These are phyloP conservation scores for Psittacula cyanocephala DNA, from an alignment of 2,113 vertebrate genomes.

Conservation along the genomic window DNA sequence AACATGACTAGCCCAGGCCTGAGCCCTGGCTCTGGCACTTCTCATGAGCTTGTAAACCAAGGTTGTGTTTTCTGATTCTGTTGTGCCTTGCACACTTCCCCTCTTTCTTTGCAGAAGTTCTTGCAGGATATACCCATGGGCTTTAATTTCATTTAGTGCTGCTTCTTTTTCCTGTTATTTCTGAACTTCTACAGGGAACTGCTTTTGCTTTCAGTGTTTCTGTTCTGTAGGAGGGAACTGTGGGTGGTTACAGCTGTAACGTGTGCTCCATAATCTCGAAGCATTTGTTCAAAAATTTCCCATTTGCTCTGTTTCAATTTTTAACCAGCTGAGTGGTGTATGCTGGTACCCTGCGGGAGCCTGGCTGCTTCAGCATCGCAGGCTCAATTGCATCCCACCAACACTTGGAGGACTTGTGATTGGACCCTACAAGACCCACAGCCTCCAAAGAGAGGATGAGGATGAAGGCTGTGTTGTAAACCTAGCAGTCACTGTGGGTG, in stretches of 20 bases:
- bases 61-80: not conserved
- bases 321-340: constrained; percentile 19
- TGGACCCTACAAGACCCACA: not conserved
- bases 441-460: not conserved
- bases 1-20: not conserved
- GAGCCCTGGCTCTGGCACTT: not conserved
- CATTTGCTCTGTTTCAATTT: constrained; percentile 23
- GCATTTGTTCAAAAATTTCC: constrained; percentile 59
- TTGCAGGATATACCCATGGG: constrained; percentile 22
- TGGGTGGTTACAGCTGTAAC: constrained; percentile 69
- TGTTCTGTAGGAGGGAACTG: constrained; percentile 66
- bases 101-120: not conserved
- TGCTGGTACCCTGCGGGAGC: not conserved
- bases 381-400: not conserved
- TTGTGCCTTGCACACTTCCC: not conserved
- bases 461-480: not conserved
- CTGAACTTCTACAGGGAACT: constrained; percentile 45
- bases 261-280: constrained; percentile 24
- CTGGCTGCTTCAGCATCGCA: not conserved
- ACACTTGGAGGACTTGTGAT: not conserved
- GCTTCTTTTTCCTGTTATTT: constrained; percentile 44
- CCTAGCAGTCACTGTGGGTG: not conserved
- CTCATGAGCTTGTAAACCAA: not conserved
- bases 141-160: constrained; percentile 15
- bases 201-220: constrained; percentile 55